Percentiles rank a stretch among this genome's conserved stretches.
Evolutionary conservation across 2,888 invertebrate genomes (phyloP).

Genomic region (Rotaria magnacalcarata): DNA sequence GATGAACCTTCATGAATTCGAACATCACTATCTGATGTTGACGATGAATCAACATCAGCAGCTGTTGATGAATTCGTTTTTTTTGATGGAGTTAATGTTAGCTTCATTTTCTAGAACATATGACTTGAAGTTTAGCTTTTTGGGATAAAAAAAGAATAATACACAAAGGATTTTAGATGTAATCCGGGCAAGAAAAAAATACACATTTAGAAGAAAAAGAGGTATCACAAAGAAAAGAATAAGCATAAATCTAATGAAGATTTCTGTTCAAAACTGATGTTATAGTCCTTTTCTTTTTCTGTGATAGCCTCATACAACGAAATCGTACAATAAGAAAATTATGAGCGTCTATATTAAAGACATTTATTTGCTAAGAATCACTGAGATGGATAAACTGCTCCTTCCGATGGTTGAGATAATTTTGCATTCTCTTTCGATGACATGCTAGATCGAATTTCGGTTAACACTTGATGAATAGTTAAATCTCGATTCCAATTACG

Average conservation of each 20-base stretch:
- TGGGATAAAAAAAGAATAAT: not conserved
- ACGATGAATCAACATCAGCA: not conserved
- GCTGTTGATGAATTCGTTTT: not conserved
- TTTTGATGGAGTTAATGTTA: constrained; percentile 20
- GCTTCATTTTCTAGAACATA: constrained; percentile 30
- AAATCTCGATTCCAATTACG: constrained; percentile 90
- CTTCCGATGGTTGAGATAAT: constrained; percentile 94
- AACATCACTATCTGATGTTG: not conserved
- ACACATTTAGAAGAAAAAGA: not conserved
- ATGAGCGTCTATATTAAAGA: not conserved
- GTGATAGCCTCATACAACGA: no score
- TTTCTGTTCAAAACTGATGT: no score
- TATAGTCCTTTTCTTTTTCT: no score
- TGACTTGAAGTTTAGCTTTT: not conserved
- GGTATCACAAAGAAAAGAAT: not conserved
- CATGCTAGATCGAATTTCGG: constrained; percentile 84
- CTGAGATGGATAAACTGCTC: constrained; percentile 57
- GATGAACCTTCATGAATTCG: constrained; percentile 18
- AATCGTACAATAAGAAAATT: not conserved
- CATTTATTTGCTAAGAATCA: not conserved
- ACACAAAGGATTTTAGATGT: not conserved
- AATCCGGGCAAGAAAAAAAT: not conserved
- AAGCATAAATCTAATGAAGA: not conserved
- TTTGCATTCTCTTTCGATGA: constrained; percentile 96
- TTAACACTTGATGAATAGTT: constrained; percentile 91